Percentiles rank a stretch among this genome's conserved stretches.
These are phyloP conservation scores for Anabas testudineus DNA, from an alignment of 2,797 vertebrate genomes.

Conservation along the genomic window DNA sequence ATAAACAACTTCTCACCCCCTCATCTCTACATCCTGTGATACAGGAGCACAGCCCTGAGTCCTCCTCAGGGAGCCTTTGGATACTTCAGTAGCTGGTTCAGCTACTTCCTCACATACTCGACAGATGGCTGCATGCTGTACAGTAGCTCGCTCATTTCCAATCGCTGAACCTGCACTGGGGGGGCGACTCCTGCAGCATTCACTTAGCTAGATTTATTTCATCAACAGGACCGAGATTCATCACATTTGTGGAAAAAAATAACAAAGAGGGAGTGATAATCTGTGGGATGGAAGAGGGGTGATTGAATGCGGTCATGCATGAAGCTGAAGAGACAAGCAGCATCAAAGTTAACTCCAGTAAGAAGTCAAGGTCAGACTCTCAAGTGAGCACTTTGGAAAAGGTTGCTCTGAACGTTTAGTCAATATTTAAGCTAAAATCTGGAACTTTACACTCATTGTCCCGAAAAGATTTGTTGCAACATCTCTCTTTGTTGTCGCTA, in stretches of 20 bases:
- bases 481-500: slow-evolving; percentile 1
- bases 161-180: slow-evolving; percentile 52
- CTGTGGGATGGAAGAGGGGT: slow-evolving; percentile 15
- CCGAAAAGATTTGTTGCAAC: slow-evolving; percentile 1
- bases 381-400: slow-evolving; percentile 13
- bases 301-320: slow-evolving; percentile 48
- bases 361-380: slow-evolving; percentile 28
- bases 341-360: slow-evolving; percentile 26
- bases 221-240: slow-evolving; percentile 38
- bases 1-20: slow-evolving; percentile 61
- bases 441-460: background rate
- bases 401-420: slow-evolving; percentile 14
- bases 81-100: slow-evolving; percentile 66
- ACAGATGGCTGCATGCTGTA: slow-evolving; percentile 73
- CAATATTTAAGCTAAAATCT: background rate
- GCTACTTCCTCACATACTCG: slow-evolving; percentile 56
- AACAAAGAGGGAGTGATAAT: slow-evolving; percentile 53
- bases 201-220: slow-evolving; percentile 60
- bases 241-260: slow-evolving; percentile 40
- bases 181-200: slow-evolving; percentile 41
- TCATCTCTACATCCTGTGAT: slow-evolving; percentile 55
- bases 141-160: slow-evolving; percentile 54
- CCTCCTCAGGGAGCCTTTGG: slow-evolving; percentile 65
- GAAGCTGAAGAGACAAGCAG: slow-evolving; percentile 21
- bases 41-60: slow-evolving; percentile 49